Conservation (phyloP, 2,113 vertebrate species). For the human region DNA sequence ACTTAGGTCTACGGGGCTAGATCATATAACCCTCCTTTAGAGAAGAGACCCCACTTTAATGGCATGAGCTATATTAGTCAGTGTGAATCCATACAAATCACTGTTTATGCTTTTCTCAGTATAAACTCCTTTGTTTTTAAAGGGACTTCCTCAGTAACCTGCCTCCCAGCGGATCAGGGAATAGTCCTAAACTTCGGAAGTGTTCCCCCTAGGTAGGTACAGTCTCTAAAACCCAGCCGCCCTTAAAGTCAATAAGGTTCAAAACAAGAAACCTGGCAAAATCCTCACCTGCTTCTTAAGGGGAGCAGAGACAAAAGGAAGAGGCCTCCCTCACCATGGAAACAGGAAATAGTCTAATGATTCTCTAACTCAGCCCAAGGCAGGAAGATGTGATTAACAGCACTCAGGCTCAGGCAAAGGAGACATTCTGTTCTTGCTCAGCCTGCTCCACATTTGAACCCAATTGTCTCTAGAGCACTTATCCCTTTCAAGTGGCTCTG, state of each 20-base stretch:
- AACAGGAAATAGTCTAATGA: constrained; percentile 28
- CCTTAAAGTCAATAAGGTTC: background rate
- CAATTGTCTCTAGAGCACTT: constrained; percentile 44
- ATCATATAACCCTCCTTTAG: background rate
- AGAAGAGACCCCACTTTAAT: background rate
- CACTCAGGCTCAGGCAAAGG: constrained; percentile 6
- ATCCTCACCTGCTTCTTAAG: background rate
- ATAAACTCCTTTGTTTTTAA: too few species aligned
- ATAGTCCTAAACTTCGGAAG: background rate
- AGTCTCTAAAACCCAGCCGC: background rate
- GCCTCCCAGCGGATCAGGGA: background rate
- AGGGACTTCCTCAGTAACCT: background rate
- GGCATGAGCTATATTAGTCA: background rate
- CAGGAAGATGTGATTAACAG: constrained; percentile 22
- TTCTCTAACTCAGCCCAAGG: background rate
- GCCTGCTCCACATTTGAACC: constrained; percentile 19
- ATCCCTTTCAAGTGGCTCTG: background rate
- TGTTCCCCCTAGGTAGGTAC: background rate
- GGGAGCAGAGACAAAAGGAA: background rate
- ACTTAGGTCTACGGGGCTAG: background rate
- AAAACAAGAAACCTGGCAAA: constrained; percentile 20
- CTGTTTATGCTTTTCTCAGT: background rate
- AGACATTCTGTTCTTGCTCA: constrained; percentile 30
- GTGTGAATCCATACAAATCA: background rate
- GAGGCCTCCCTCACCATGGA: background rate